These are phyloP conservation scores for Myoxocephalus aenaeus DNA, from an alignment of 2,797 vertebrate genomes.

Conservation along the genomic window DNA sequence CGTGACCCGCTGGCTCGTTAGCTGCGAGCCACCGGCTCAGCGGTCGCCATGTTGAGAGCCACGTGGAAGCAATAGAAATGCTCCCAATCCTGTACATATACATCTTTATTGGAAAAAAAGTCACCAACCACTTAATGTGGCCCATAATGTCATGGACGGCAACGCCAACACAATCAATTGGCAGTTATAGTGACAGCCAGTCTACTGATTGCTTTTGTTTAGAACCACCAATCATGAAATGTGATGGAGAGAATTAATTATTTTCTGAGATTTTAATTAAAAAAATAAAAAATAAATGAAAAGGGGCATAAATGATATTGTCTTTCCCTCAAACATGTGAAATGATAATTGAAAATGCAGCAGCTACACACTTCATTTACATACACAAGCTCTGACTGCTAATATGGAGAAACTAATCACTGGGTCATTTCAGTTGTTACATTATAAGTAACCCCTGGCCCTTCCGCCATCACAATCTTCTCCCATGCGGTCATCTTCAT, in stretches of 20 bases:
- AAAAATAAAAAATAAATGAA: neutral
- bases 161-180: neutral
- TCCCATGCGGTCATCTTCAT: conserved; percentile 44
- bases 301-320: neutral
- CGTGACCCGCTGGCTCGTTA: no score
- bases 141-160: neutral
- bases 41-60: neutral
- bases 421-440: conserved; percentile 38
- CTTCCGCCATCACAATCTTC: conserved; percentile 24
- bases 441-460: conserved; percentile 21
- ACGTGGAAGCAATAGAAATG: neutral
- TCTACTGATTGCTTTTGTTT: neutral
- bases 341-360: conserved; percentile 4
- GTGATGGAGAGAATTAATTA: neutral
- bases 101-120: neutral
- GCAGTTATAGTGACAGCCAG: neutral
- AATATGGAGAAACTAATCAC: conserved; percentile 43
- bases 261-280: neutral
- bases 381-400: conserved; percentile 20
- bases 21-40: no score
- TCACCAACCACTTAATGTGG: neutral
- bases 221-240: neutral
- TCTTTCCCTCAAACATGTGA: neutral
- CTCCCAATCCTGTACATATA: neutral
- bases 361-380: conserved; percentile 14